Evolutionary conservation across 2,888 invertebrate genomes (phyloP), one percentile per base, ranked within the genome.

Genomic region (Callinectes sapidus): DNA sequence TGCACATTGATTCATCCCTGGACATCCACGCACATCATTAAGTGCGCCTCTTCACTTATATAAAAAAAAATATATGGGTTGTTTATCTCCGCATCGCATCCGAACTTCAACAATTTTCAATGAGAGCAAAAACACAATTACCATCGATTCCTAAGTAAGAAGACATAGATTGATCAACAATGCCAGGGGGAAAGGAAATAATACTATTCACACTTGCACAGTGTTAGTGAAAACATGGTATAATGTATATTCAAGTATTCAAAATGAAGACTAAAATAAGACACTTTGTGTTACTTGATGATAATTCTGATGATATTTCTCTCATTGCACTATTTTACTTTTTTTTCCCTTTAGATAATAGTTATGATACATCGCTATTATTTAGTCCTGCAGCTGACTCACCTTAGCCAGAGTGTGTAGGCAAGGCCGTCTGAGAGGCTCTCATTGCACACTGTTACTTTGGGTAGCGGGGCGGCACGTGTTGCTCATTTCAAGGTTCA

Each of bases 401-500:
- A 71, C 28, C 28, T 10, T 23, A 13, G 10, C 28, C 71, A 28
- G n/a, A 71, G n/a, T n/a, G 28, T 71, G 71, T 71, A 28, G n/a
- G 28, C 28, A 13, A 71, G n/a, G 0, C 81, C 81, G 16, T n/a
- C 81, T 32, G 81, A 35, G 81, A 35, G 16, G 35, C 32, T 32
- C 35, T 32, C 13, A 32, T 32, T 32, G 35, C 35, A 32, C 35
- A 1, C 35, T 81, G n/a, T 48, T 48, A 48, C 48, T 48, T 48
- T 48, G 48, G 48, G 48, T 48, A 48, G 48, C 48, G 8, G 35
- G 81, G 1, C 81, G 35, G 81, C 81, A 35, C 35, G 81, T 32
- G 81, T 81, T 81, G 71, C 81, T 81, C 81, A 35, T 81, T 81
- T 81, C 81, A 81, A 81, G 81, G 81, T 81, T 35, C 81, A 81